Evolutionary conservation across 2,888 invertebrate genomes (phyloP).

Genomic region (Drosophila acutilabella): DNA sequence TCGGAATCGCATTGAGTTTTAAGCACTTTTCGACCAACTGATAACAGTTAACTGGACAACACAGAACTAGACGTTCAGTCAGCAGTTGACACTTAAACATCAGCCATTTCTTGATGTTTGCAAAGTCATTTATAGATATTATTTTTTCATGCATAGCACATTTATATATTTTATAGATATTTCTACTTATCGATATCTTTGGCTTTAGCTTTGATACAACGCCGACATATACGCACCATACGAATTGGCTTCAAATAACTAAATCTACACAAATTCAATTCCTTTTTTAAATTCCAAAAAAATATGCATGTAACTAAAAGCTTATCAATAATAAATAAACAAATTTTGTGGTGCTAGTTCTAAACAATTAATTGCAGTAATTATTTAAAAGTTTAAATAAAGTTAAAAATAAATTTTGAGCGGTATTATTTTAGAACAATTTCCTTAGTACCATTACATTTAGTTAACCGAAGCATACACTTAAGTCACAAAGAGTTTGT

Average conservation of each 20-base stretch:
- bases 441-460: too few relatives aligned
- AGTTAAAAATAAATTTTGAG: too few relatives aligned
- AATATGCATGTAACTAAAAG: too few relatives aligned
- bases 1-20: constrained; percentile 31
- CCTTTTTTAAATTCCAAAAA: too few relatives aligned
- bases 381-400: too few relatives aligned
- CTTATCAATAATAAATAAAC: too few relatives aligned
- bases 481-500: too few relatives aligned
- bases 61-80: constrained; percentile 6
- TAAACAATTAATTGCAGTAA: too few relatives aligned
- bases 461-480: too few relatives aligned
- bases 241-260: neutral
- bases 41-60: constrained; percentile 44
- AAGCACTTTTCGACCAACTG: constrained; percentile 49
- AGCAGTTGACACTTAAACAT: constrained; percentile 14
- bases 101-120: neutral
- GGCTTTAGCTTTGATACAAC: constrained; percentile 14
- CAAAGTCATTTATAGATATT: constrained; percentile 15
- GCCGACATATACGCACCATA: constrained; percentile 7
- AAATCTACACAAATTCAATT: neutral
- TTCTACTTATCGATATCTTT: constrained; percentile 4
- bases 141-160: neutral
- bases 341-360: too few relatives aligned
- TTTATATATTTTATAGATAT: constrained; percentile 2
- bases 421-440: too few relatives aligned